A percentile compares a stretch with the other conserved stretches of the same genome.
Evolutionary conservation across 1,140 invertebrate species (phyloP).

Genomic region (Sarcophaga peregrina): DNA sequence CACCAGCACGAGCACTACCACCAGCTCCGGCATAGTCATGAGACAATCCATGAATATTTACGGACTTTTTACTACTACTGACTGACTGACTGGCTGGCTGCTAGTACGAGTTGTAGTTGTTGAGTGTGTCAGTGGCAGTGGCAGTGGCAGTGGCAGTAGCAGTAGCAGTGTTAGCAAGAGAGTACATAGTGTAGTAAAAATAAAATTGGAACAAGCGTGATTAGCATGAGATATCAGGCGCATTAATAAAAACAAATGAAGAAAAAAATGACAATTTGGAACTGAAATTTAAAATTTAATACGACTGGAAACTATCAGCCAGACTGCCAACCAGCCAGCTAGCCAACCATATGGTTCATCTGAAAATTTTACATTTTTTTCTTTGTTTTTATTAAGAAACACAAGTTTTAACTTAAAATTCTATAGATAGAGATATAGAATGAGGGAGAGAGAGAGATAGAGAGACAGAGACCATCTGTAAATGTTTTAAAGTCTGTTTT

Average conservation of each 20-base stretch:
- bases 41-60: conserved; percentile 2
- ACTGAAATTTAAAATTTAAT: neutral
- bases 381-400: neutral
- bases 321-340: neutral
- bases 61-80: neutral
- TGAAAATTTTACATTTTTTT: neutral
- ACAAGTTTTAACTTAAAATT: conserved; percentile 14
- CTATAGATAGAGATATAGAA: neutral
- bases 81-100: neutral
- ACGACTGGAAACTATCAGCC: no score
- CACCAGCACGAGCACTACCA: neutral
- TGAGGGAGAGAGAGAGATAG: neutral
- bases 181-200: neutral
- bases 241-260: neutral
- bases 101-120: neutral
- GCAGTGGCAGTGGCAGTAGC: no score
- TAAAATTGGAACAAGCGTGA: conserved; percentile 39
- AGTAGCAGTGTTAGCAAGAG: no score
- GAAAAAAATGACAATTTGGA: conserved; percentile 23
- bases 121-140: neutral
- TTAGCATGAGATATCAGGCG: conserved; percentile 38
- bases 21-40: neutral
- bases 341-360: neutral
- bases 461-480: neutral
- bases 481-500: neutral